phyloP scores from a whole-genome alignment of 2,113 vertebrate genomes.

The Oreochromis spilurus region DNA sequence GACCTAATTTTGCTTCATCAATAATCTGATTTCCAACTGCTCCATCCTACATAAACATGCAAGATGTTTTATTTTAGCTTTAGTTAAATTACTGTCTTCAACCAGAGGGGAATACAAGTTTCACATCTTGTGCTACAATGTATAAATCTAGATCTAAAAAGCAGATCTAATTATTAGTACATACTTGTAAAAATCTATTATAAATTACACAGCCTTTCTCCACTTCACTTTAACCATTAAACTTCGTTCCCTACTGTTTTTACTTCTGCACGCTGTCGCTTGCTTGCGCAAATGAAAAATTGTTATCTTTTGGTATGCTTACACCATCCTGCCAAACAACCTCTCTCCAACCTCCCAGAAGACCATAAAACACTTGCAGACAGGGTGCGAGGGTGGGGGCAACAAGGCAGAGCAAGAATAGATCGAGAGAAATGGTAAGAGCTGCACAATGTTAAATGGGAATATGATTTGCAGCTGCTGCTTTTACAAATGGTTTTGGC shows the following conservation, averaged over 20 bases:
- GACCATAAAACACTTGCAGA: conserved; percentile 29
- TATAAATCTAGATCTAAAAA: not conserved
- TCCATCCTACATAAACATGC: not conserved
- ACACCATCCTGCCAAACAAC: conserved; percentile 23
- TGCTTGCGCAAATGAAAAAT: conserved; percentile 8
- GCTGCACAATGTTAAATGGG: not conserved
- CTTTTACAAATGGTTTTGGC: conserved; percentile 29
- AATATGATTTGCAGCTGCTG: conserved; percentile 15
- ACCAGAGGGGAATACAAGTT: not conserved
- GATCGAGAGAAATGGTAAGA: conserved; percentile 13
- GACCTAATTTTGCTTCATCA: not conserved
- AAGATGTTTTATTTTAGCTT: not conserved
- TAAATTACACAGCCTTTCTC: not conserved
- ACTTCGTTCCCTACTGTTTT: not conserved
- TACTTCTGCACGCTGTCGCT: not conserved
- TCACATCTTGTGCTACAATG: not conserved
- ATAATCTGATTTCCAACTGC: not conserved
- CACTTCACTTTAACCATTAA: not conserved
- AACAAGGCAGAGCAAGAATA: conserved; percentile 18
- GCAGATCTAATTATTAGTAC: not conserved
- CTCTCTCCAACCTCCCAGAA: conserved; percentile 33
- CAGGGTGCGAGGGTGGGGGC: not conserved
- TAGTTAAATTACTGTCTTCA: not conserved
- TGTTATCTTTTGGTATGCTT: not conserved
- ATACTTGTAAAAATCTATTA: not conserved